Base-by-base conservation (phyloP, 2,797 vertebrate species). In the Rhabdomys pumilio region DNA sequence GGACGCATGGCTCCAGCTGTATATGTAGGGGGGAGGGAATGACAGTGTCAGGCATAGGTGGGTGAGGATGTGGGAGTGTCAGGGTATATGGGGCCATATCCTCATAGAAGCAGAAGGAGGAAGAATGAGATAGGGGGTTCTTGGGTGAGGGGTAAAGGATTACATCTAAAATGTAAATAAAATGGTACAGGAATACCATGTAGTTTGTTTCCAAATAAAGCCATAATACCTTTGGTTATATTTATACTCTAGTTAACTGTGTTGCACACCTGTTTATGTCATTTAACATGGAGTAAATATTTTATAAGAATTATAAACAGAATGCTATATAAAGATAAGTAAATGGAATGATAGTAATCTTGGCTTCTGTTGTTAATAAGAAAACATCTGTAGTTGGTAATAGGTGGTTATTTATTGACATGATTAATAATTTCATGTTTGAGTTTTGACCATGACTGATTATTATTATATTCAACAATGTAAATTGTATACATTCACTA, bases 191-290 rank as follows among this genome's bases (percentile, higher is more conserved):
- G 12, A 55, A n/a, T 34, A 7, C 17, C 47, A 55, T 34, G 29
- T 13, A n/a, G 8, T 15, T 7, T 55, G 14, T 55, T 7, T 53
- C 29, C 8, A 55, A 55, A 34, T 20, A 34, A 34, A 47, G 29
- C 47, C 50, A 53, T 55, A 55, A 50, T 19, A 55, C 3, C 44
- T 77, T 31, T 24, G 26, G 12, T 50, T 77, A 50, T 31, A 31
- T 77, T 50, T 77, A 50, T 10, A 31, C 10, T 50, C 26, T 77
- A 44, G 12, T 3, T 22, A 24, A 17, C 15, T 2, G 13, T 77
- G 44, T 17, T 22, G 8, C 12, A 0, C 14, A 24, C 4, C 6
- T n/a, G 10, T n/a, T n/a, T 0, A 6, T 75, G 22, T 24, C 38
- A 75, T 44, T 80, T 80, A 53, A 55, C 15, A 29, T 80, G 15